A percentile compares a stretch with the other conserved stretches of the same genome.
Evolutionary conservation across 1,140 invertebrate species (phyloP).

Genomic region (Heliconius eleuchia): DNA sequence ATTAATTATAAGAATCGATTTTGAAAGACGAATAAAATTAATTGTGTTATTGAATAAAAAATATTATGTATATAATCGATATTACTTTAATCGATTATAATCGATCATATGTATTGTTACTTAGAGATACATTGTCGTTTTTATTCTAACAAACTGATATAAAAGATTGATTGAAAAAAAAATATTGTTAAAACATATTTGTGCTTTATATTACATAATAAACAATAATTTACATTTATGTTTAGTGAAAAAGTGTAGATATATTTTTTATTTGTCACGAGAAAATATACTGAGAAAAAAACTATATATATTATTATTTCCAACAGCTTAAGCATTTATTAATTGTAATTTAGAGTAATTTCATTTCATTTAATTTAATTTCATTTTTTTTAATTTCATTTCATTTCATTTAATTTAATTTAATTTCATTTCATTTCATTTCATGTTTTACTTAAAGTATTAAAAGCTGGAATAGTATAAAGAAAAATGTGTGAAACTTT

Average conservation of each 20-base stretch:
- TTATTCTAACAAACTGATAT: background rate
- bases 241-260: background rate
- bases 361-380: no score
- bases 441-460: no score
- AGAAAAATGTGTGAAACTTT: no score
- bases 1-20: background rate
- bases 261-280: background rate
- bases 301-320: background rate
- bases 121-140: constrained; percentile 14
- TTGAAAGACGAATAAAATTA: background rate
- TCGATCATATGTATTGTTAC: background rate
- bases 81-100: constrained; percentile 9
- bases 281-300: no score
- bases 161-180: constrained; percentile 4
- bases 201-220: background rate
- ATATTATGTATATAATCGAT: background rate
- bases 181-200: constrained; percentile 4
- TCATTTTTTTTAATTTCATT: no score
- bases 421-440: no score
- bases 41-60: constrained; percentile 4
- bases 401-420: no score
- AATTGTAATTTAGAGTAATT: no score
- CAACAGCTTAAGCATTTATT: no score
- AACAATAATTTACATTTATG: background rate
- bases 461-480: no score